These are phyloP conservation scores for zebrafish (Danio rerio) DNA, from an alignment of 2,113 vertebrate species.

Conservation along the genomic window GRCz12tu NC_133177.1:39778501-39779000, in stretches of 20 bases:
- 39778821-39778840: not conserved
- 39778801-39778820: slow-evolving; percentile 15
- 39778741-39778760: not conserved
- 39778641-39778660: slow-evolving; percentile 18
- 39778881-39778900: not conserved
- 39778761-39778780: slow-evolving; percentile 12
- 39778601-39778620: not conserved
- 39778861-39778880: not conserved
- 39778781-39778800: not conserved
- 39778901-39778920: too few species aligned
- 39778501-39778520: slow-evolving; percentile 24
- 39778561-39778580: not conserved
- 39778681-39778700: slow-evolving; percentile 1
- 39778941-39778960: too few species aligned
- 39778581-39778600: slow-evolving; percentile 26
- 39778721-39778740: slow-evolving; percentile 27
- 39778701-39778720: not conserved
- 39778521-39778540: slow-evolving; percentile 16
- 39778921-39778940: too few species aligned
- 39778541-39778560: slow-evolving; percentile 24
- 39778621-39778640: slow-evolving; percentile 15
- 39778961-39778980: too few species aligned
- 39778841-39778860: not conserved
- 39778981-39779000: too few species aligned
- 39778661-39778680: not conserved